phyloP scores from a whole-genome alignment of 2,888 invertebrate genomes.

The Cephalotes varians region DNA sequence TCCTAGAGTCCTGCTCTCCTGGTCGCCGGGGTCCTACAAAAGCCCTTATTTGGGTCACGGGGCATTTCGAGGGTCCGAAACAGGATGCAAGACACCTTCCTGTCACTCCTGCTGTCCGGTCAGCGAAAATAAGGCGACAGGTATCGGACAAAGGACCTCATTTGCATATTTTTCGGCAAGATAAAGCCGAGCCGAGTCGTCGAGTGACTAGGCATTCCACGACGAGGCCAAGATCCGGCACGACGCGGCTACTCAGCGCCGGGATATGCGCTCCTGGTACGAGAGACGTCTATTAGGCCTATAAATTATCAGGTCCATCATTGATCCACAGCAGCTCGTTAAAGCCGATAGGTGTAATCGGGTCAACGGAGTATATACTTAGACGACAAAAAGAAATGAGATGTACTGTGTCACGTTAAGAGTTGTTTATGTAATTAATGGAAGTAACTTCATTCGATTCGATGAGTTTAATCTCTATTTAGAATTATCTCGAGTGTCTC shows the following conservation, averaged over 20 bases:
- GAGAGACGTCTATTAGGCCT: conserved; percentile 84
- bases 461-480: conserved; percentile 3
- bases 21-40: conserved; percentile 84
- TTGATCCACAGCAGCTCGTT: conserved; percentile 69
- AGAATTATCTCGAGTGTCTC: neutral
- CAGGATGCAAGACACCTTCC: conserved; percentile 70
- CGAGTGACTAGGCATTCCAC: conserved; percentile 18
- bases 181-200: conserved; percentile 38
- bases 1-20: conserved; percentile 81
- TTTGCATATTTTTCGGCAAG: conserved; percentile 83
- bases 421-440: conserved; percentile 7
- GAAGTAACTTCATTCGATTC: neutral
- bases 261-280: conserved; percentile 80
- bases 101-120: conserved; percentile 79
- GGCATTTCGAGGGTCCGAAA: conserved; percentile 78
- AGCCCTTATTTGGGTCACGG: conserved; percentile 86
- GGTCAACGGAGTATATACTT: neutral
- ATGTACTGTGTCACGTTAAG: neutral
- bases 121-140: conserved; percentile 85
- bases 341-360: conserved; percentile 11
- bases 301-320: conserved; percentile 80
- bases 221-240: conserved; percentile 15
- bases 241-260: conserved; percentile 51
- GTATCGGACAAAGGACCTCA: conserved; percentile 85
- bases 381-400: neutral